Evolutionary conservation across 2,797 vertebrate species (phyloP), one percentile per base, ranked within the genome.

Genomic region (Danionella dracula): DNA sequence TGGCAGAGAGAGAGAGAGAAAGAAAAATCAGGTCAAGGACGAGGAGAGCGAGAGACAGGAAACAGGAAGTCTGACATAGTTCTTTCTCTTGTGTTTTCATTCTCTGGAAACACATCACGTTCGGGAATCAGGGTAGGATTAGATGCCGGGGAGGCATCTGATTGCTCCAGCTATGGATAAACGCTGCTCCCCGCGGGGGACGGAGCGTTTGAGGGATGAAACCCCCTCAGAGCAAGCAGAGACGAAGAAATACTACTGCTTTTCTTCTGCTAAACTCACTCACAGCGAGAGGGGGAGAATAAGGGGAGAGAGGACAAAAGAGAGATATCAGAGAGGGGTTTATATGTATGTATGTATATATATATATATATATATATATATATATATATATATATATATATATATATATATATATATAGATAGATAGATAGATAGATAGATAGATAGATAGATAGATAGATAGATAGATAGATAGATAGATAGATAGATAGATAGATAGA

Each of bases 61-160:
- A 42, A 59, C 40, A 46, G 60, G 60, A 50, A 54, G 20, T 15
- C 11, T 42, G 20, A 37, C 21, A 27, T 58, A 23, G 35, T 11
- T 55, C 5, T 41, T 64, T 65, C 54, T 58, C 54, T 69, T 74
- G 65, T 67, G 54, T 71, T 74, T 76, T 73, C 53, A 65, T 64
- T 55, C 31, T 45, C 17, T 41, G 58, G 56, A 60, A 66, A 66
- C 61, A 45, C 62, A 49, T 42, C 66, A 66, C 31, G 54, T 72
- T 59, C 55, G 34, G 17, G 49, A 44, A 61, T 68, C 55, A 62
- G 59, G 49, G 48, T 34, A 56, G 66, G 72, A 75, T 72, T 67
- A 70, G 66, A 29, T 48, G 31, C 65, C 49, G 46, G 38, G 41
- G 60, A 56, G 69, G 21, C 48, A 63, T 66, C 59, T 61, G 45